These are phyloP conservation scores for Microcebus lehilahytsara DNA, from an alignment of 2,113 vertebrate genomes.

Conservation along the genomic window DNA sequence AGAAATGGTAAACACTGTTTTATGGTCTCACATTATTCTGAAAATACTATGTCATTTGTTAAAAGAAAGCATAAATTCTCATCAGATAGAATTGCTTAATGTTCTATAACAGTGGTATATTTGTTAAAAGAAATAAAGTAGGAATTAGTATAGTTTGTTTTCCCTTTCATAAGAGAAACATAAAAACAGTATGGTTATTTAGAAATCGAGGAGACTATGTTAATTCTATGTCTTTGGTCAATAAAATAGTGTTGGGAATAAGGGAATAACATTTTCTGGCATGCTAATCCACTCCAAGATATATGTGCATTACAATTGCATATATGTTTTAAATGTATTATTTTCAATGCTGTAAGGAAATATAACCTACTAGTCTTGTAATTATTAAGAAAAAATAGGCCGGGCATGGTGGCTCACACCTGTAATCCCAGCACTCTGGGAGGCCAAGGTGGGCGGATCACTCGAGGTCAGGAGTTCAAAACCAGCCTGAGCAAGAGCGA, in stretches of 20 bases:
- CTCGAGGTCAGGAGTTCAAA: too few relatives aligned
- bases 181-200: background rate
- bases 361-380: background rate
- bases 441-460: too few relatives aligned
- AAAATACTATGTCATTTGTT: background rate
- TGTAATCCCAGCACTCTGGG: too few relatives aligned
- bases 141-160: background rate
- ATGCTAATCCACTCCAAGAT: background rate
- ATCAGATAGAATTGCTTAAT: background rate
- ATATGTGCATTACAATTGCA: background rate
- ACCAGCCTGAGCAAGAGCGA: too few relatives aligned
- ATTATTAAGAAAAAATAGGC: background rate
- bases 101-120: background rate
- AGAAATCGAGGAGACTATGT: background rate
- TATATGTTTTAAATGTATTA: background rate
- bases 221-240: background rate
- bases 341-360: background rate
- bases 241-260: background rate
- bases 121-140: background rate
- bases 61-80: background rate
- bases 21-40: background rate
- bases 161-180: background rate
- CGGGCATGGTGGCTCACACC: too few relatives aligned
- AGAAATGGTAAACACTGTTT: constrained; percentile 66
- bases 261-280: background rate